Evolutionary conservation across 1,140 invertebrate genomes (phyloP).

Genomic region (Chironomus tepperi): DNA sequence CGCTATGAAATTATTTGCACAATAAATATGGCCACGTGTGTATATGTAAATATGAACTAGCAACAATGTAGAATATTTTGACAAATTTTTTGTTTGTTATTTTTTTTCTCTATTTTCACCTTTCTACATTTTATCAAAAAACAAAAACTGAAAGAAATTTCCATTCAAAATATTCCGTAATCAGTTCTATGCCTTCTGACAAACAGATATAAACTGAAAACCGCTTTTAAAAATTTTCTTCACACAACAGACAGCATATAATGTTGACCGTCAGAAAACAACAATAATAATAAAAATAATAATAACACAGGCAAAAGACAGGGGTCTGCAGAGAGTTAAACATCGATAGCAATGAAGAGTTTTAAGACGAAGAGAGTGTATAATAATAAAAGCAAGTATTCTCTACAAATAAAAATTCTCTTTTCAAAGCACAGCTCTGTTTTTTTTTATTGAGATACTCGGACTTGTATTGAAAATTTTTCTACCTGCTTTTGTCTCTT

Average conservation of each 20-base stretch:
- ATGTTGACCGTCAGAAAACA: constrained; percentile 10
- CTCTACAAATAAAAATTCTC: neutral
- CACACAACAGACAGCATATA: neutral
- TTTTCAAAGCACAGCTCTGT: neutral
- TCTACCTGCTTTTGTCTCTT: neutral
- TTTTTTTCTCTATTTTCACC: too few species aligned
- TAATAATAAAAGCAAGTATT: neutral
- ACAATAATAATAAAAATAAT: constrained; percentile 4
- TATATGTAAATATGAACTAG: too few species aligned
- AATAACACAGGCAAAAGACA: constrained; percentile 6
- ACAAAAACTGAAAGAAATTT: neutral
- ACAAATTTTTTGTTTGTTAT: neutral
- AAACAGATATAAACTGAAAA: constrained; percentile 28
- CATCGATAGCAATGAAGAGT: neutral
- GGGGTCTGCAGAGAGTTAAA: constrained; percentile 4
- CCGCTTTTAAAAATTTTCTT: constrained; percentile 26
- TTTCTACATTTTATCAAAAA: neutral
- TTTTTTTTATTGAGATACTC: neutral
- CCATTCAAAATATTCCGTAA: neutral
- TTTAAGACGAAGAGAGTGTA: neutral
- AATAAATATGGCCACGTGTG: too few species aligned
- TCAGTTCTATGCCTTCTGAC: constrained; percentile 26
- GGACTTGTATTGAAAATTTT: neutral
- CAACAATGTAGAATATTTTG: too few species aligned
- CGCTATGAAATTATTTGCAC: too few species aligned